Evolutionary conservation across 2,888 invertebrate species (phyloP).

Genomic region (Athrips mouffetella): DNA sequence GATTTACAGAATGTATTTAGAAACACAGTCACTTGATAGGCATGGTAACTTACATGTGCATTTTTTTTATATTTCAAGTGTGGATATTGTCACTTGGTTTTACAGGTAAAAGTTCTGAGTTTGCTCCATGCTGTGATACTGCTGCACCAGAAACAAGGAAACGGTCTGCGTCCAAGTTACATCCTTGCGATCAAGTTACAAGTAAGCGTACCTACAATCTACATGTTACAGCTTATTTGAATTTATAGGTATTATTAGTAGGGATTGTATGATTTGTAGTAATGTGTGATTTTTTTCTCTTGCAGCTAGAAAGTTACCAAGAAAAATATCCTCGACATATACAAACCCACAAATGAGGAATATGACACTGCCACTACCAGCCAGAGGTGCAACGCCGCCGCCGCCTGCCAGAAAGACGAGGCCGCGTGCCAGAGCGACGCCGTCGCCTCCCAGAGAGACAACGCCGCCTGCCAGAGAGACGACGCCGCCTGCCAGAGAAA

Average conservation of each 20-base stretch:
- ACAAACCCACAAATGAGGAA: conserved; percentile 4
- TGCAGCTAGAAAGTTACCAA: background rate
- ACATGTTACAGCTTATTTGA: background rate
- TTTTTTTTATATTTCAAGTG: too few relatives aligned
- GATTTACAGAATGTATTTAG: background rate
- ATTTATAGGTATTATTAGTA: background rate
- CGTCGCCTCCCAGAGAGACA: background rate
- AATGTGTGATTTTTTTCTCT: background rate
- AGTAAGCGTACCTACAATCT: too few relatives aligned
- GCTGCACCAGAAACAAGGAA: too few relatives aligned
- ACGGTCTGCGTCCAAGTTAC: too few relatives aligned
- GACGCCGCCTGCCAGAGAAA: too few relatives aligned
- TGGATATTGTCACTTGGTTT: too few relatives aligned
- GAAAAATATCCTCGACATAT: background rate
- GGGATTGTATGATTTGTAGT: background rate
- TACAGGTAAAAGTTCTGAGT: too few relatives aligned
- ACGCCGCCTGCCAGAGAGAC: too few relatives aligned
- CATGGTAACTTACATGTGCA: background rate
- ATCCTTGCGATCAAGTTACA: too few relatives aligned
- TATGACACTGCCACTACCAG: conserved; percentile 10
- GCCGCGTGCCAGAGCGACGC: background rate
- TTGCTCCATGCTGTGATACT: too few relatives aligned
- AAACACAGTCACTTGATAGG: background rate
- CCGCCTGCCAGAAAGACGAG: background rate
- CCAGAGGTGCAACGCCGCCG: conserved; percentile 7